phyloP scores from a whole-genome alignment of 1,140 invertebrate genomes.

The Pinna nobilis region DNA sequence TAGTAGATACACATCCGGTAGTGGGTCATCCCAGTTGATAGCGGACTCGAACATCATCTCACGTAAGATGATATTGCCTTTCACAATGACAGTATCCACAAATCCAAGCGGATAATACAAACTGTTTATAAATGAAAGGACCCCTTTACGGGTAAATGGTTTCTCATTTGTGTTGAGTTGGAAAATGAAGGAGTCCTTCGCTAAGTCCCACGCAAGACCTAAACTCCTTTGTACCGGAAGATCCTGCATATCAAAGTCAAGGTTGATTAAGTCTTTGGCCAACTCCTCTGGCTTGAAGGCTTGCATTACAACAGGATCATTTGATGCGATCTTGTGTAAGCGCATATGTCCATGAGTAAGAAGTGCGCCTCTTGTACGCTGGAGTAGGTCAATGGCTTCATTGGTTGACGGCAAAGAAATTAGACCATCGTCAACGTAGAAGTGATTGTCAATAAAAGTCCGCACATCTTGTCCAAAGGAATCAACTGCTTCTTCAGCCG shows the following conservation, averaged over 20 bases:
- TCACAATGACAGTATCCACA: background rate
- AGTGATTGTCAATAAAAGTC: constrained; percentile 10
- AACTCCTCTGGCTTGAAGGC: constrained; percentile 13
- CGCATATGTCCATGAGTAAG: constrained; percentile 1
- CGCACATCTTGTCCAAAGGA: constrained; percentile 7
- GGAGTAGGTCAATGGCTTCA: background rate
- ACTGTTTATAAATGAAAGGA: background rate
- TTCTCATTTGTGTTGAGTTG: background rate
- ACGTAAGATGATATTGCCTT: constrained; percentile 1
- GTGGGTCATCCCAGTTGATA: no score
- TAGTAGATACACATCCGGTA: no score
- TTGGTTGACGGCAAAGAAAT: constrained; percentile 15
- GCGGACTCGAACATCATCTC: background rate
- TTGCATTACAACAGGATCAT: constrained; percentile 22
- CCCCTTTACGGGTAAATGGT: constrained; percentile 1
- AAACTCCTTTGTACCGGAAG: constrained; percentile 12
- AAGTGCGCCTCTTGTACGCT: background rate
- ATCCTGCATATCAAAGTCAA: constrained; percentile 9
- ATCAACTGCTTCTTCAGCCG: background rate
- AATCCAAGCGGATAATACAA: constrained; percentile 7
- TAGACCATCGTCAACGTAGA: constrained; percentile 39
- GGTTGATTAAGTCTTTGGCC: constrained; percentile 7
- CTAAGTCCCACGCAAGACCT: constrained; percentile 25
- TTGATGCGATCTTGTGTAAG: constrained; percentile 38
- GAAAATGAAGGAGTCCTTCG: background rate